phyloP scores from a whole-genome alignment of 1,140 invertebrate species.

The Conus ventricosus region DNA sequence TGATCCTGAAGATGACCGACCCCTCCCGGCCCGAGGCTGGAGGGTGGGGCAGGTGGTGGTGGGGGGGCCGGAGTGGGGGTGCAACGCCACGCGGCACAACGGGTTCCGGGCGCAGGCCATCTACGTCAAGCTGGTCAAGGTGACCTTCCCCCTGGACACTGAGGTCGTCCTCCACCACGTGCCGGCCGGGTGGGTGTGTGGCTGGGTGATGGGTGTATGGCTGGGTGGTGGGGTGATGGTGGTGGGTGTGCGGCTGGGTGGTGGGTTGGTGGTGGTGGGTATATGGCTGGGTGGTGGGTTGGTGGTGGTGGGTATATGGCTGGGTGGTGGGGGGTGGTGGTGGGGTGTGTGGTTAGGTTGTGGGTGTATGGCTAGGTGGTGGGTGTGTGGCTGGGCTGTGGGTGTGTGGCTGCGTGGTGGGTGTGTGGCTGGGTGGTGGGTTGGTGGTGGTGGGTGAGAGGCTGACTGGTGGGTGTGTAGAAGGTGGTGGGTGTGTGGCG shows the following conservation, averaged over 20 bases:
- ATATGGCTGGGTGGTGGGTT: not conserved
- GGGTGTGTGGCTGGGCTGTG: too few species aligned
- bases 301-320: not conserved
- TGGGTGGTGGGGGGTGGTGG: too few species aligned
- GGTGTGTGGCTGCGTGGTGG: too few species aligned
- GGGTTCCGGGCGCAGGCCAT: not conserved
- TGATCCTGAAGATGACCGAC: constrained; percentile 21
- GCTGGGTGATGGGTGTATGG: not conserved
- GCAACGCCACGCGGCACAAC: constrained; percentile 28
- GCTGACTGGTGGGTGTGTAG: not conserved
- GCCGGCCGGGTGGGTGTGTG: not conserved
- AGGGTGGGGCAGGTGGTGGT: constrained; percentile 41
- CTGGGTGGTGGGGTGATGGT: not conserved
- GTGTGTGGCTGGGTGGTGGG: too few species aligned
- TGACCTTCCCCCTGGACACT: not conserved
- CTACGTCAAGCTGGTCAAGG: constrained; percentile 6
- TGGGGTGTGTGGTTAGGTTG: not conserved
- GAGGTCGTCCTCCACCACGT: constrained; percentile 12
- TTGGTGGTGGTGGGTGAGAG: too few species aligned
- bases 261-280: too few species aligned
- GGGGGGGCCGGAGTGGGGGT: constrained; percentile 43
- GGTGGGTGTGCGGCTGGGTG: too few species aligned
- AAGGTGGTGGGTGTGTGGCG: not conserved
- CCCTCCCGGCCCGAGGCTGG: constrained; percentile 32
- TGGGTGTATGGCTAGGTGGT: too few species aligned